Evolutionary conservation across 2,888 invertebrate species (phyloP).

Genomic region (Stenodera caucasica): DNA sequence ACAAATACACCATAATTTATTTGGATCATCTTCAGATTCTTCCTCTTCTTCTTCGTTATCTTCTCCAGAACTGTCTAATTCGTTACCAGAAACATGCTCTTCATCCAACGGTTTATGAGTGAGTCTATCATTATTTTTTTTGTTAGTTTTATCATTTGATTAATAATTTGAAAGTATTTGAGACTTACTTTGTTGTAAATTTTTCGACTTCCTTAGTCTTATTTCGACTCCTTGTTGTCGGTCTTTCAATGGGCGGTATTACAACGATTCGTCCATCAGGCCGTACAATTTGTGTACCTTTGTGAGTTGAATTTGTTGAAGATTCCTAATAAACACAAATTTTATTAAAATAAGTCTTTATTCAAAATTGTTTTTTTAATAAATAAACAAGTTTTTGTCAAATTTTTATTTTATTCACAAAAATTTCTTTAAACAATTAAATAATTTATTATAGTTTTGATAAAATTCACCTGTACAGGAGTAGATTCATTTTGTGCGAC

Average conservation of each 20-base stretch:
- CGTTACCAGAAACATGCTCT: conserved; percentile 53
- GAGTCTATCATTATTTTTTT: conserved; percentile 28
- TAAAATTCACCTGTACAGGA: conserved; percentile 18
- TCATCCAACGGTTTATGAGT: conserved; percentile 50
- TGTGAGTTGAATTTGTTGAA: conserved; percentile 33
- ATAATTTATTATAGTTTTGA: conserved; percentile 9
- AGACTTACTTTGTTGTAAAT: conserved; percentile 41
- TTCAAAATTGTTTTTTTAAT: background rate
- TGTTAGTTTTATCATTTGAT: conserved; percentile 1
- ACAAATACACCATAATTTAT: conserved; percentile 93
- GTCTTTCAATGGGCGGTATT: conserved; percentile 80
- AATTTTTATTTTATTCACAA: conserved; percentile 9
- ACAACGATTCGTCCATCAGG: conserved; percentile 76
- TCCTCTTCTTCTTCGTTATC: conserved; percentile 64
- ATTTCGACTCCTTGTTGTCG: conserved; percentile 76
- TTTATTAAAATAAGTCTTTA: background rate
- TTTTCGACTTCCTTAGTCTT: conserved; percentile 38
- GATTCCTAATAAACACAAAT: conserved; percentile 27
- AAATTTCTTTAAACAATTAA: background rate
- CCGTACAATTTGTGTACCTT: conserved; percentile 69
- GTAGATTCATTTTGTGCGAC: background rate
- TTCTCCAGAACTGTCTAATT: conserved; percentile 53
- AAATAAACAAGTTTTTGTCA: conserved; percentile 1
- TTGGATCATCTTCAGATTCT: conserved; percentile 90
- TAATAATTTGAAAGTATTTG: background rate